Evolutionary conservation across 37 sponge, comb jelly and placozoan genomes (phyloP).

Genomic region (Axinella damicornis): DNA sequence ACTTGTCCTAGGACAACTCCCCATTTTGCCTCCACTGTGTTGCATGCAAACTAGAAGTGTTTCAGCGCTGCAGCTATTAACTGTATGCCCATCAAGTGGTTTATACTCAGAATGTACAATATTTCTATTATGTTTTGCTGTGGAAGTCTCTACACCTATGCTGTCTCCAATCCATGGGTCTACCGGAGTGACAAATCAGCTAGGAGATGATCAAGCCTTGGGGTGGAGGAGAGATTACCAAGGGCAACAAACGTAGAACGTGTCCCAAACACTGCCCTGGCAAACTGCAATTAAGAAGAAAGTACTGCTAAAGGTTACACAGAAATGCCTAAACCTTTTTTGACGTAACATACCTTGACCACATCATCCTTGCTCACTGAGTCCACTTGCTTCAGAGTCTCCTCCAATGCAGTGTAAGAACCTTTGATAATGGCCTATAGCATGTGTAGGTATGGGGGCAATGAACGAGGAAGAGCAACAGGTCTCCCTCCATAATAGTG

Average conservation of each 20-base stretch:
- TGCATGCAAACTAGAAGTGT: too few species aligned
- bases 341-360: constrained; percentile 44
- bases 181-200: constrained; percentile 57
- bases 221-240: constrained; percentile 65
- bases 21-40: too few species aligned
- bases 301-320: neutral
- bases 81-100: too few species aligned
- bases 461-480: too few species aligned
- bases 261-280: constrained; percentile 61
- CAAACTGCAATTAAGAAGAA: constrained; percentile 39
- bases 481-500: too few species aligned
- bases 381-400: constrained; percentile 51
- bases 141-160: too few species aligned
- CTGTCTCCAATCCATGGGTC: neutral
- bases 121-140: too few species aligned
- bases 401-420: constrained; percentile 44
- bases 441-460: neutral
- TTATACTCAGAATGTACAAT: too few species aligned
- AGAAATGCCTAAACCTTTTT: neutral
- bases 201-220: constrained; percentile 69
- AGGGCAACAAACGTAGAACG: constrained; percentile 50
- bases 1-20: too few species aligned
- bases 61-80: too few species aligned
- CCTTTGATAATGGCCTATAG: constrained; percentile 53
- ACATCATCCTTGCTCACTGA: constrained; percentile 65